Evolutionary conservation across 2,113 vertebrate species (phyloP), one percentile per base, ranked within the genome.

Genomic region (Cyanocitta stelleri): DNA sequence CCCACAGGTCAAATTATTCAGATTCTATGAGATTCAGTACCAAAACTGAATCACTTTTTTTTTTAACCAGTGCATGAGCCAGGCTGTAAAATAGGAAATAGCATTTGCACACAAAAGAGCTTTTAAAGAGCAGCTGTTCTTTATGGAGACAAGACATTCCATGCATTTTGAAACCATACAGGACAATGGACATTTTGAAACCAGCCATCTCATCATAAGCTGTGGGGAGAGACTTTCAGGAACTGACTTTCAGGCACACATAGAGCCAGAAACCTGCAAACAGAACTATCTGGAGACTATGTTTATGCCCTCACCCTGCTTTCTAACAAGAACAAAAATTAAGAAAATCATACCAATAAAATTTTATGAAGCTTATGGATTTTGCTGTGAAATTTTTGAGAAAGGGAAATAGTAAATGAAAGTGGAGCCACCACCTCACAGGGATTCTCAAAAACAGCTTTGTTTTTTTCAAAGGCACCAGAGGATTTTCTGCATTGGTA

Each of bases 351-450:
- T 32, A 32, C 21, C 15, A 55, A 77, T 21, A 74, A 74, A 89
- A 67, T 7, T 10, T 84, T 4, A 0, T 51, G 54, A 24, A 80
- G 11, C 3, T 55, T 74, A 33, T 2, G 2, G 27, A 62, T 69
- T 96, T 83, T 84, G 9, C n/a, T 84, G 33, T 43, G 39, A 94
- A 90, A 49, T 33, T 8, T 32, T 39, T 63, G 71, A 83, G 35
- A 58, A 87, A 64, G 7, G 7, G 24, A 80, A 62, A 73, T 16
- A 67, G 24, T 63, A 72, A 72, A 78, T 24, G 15, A 48, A 23
- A 22, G 13, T 41, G 29, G 78, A 77, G 20, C 63, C 29, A 37
- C 5, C 13, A 74, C 5, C 10, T 93, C 52, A 72, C 10, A 61
- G 9, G 18, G 15, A 48, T 74, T 73, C 46, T 92, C n/a, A 77